Conservation (phyloP, 2,113 vertebrate species). For the Prinia subflava region DNA sequence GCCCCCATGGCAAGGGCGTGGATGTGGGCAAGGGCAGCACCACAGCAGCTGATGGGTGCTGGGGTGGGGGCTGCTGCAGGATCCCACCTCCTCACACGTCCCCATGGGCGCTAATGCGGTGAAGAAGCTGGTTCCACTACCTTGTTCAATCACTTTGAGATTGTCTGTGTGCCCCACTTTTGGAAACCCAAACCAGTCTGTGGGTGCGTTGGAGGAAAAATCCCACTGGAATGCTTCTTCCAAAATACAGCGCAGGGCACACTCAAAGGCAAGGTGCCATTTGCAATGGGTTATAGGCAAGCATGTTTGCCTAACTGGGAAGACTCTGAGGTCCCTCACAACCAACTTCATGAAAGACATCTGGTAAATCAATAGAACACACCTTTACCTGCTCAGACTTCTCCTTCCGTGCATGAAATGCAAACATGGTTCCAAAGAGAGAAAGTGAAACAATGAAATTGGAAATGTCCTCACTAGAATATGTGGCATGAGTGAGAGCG, state of each 20-base stretch:
- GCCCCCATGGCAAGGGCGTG: too few species aligned
- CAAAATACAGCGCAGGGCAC: not conserved
- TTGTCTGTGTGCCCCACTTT: not conserved
- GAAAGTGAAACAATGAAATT: not conserved
- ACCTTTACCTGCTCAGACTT: not conserved
- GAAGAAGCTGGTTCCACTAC: not conserved
- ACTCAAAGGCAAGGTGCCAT: not conserved
- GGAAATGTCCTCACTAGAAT: not conserved
- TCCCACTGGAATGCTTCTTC: not conserved
- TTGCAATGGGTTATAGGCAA: not conserved
- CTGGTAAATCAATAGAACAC: not conserved
- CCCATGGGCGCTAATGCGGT: rapidly evolving
- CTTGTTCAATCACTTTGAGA: not conserved
- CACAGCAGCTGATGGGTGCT: not conserved
- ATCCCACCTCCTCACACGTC: not conserved
- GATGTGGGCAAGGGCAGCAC: not conserved
- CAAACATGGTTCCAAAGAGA: not conserved
- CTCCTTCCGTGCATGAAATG: not conserved
- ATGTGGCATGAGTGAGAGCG: not conserved
- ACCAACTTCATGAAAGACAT: not conserved
- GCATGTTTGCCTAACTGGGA: not conserved
- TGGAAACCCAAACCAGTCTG: not conserved
- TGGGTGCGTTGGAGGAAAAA: not conserved
- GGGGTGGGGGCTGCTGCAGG: not conserved
- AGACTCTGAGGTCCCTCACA: not conserved